Base-by-base conservation (phyloP, 2,797 vertebrate genomes). In the Diplodus puntazzo region DNA sequence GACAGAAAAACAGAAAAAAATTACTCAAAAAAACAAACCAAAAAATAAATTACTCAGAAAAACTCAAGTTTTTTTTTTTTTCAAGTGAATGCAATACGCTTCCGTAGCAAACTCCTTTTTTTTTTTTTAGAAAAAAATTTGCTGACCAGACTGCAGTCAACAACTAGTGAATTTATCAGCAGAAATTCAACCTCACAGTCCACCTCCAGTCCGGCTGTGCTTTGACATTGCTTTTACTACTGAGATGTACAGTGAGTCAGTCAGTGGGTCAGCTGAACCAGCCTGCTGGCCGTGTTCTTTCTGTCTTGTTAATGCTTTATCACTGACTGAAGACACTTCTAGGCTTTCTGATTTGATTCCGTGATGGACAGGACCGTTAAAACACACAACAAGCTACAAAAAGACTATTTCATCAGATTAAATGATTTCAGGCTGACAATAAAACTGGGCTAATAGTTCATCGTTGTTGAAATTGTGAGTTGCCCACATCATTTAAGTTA, bases 401-500 rank as follows among this genome's bases (percentile, higher is more conserved):
- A 7, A 6, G 43, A 18, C 43, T 27, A 16, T 25, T 25, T 20
- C n/a, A 10, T 27, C 12, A 12, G 43, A 34, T 7, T 12, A 10
- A 49, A 14, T n/a, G 8, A 25, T 71, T 52, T 61, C 57, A 43
- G 39, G 39, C 39, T 52, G 30, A 72, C 30, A 16, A 25, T 43
- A 49, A 17, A 46, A 48, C 54, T 58, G 17, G 16, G 25, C 21
- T 23, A 34, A 30, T 13, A n/a, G 11, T 39, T 39, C 9, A 10
- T 21, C 21, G 45, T 16, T 58, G 8, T 18, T 65, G 25, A 55
- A 23, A 53, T 30, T 52, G 6, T 50, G 48, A 52, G 11, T 10
- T 17, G 8, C 13, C 43, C 42, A 48, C 30, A 4, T 34, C 64
- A 13, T 78, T 67, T 34, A 46, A 48, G 72, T 59, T 34, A 53